Conservation (phyloP, 2,797 vertebrate genomes). For the Amblyopsis hoosieri region DNA sequence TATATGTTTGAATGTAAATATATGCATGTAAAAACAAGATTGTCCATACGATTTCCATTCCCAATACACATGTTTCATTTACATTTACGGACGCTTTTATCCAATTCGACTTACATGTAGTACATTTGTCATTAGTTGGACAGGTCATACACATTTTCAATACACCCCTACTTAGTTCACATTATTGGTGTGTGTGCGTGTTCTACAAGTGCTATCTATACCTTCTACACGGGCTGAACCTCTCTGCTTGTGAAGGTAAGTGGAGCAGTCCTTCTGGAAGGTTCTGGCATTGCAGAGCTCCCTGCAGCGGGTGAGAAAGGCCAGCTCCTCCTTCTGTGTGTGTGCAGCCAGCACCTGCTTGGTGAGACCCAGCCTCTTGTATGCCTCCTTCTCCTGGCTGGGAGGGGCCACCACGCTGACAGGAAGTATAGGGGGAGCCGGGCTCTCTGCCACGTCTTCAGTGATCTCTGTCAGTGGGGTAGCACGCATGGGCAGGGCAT, state of each 20-base stretch:
- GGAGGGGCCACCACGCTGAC: conserved; percentile 67
- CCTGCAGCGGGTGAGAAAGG: conserved; percentile 87
- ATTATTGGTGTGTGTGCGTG: background rate
- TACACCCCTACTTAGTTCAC: too few relatives aligned
- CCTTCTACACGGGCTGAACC: conserved; percentile 57
- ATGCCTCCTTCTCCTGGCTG: conserved; percentile 85
- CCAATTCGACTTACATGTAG: too few relatives aligned
- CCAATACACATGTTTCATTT: too few relatives aligned
- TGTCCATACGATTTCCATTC: too few relatives aligned
- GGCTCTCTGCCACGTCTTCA: conserved; percentile 83
- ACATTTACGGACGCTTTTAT: too few relatives aligned
- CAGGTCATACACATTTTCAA: too few relatives aligned
- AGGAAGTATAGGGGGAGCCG: conserved; percentile 54
- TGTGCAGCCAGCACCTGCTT: conserved; percentile 93
- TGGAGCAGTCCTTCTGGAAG: conserved; percentile 81
- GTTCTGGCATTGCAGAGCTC: conserved; percentile 77
- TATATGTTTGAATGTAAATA: too few relatives aligned
- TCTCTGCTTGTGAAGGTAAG: conserved; percentile 71
- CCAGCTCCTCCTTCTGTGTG: conserved; percentile 93
- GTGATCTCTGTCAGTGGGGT: conserved; percentile 79
- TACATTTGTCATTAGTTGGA: too few relatives aligned
- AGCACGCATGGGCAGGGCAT: conserved; percentile 11
- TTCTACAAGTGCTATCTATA: conserved; percentile 25
- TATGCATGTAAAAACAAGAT: too few relatives aligned
- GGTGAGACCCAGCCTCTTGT: conserved; percentile 88